Conservation (phyloP, 1,140 invertebrate species). For the Cotesia typhae region DNA sequence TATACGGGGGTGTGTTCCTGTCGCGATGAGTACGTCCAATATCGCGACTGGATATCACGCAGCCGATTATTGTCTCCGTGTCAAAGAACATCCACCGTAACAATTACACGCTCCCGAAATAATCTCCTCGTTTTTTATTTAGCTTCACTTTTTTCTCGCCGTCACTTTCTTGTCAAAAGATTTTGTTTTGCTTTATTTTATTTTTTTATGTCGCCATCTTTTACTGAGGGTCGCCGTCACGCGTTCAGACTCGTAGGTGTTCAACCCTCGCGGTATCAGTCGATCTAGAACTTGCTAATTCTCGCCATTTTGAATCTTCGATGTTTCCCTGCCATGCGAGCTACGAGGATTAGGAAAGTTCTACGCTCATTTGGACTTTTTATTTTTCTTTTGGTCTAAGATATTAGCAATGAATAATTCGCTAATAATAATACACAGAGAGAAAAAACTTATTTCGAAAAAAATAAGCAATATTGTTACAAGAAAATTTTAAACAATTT, state of each 20-base stretch:
- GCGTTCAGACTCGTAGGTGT: constrained; percentile 12
- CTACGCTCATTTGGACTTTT: too few species aligned
- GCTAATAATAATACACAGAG: too few species aligned
- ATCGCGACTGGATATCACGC: too few species aligned
- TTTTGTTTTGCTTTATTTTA: constrained; percentile 6
- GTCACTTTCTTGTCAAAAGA: background rate
- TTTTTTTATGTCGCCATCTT: constrained; percentile 25
- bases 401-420: too few species aligned
- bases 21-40: constrained; percentile 23
- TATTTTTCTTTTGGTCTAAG: too few species aligned
- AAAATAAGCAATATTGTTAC: too few species aligned
- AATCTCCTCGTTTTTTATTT: constrained; percentile 12
- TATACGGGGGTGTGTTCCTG: constrained; percentile 22
- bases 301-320: constrained; percentile 19
- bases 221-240: constrained; percentile 16
- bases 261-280: constrained; percentile 19
- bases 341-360: too few species aligned
- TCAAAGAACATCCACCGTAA: too few species aligned
- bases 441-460: too few species aligned
- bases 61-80: too few species aligned
- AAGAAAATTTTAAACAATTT: too few species aligned
- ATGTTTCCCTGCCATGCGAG: constrained; percentile 1
- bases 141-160: background rate
- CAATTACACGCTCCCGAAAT: too few species aligned
- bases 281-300: constrained; percentile 21